These are phyloP conservation scores for Porites australiensis DNA, from an alignment of 64 coral and sea anemone genomes.

Conservation along the genomic window DNA sequence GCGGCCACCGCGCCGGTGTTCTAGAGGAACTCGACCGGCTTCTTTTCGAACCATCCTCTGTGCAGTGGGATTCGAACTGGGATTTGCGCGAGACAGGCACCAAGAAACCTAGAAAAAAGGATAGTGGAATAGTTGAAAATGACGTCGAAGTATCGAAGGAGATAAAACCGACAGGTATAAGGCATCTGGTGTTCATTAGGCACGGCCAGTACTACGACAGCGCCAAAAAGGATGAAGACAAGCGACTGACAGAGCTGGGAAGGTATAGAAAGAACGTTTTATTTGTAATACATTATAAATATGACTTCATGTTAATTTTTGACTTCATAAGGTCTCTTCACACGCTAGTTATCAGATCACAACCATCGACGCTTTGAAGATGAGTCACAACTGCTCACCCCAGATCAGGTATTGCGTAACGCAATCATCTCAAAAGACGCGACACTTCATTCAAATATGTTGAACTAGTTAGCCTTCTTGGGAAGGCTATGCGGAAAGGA, in stretches of 20 bases:
- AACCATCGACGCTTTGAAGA: too few species aligned
- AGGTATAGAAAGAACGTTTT: conserved; percentile 63
- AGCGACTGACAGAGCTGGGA: conserved; percentile 83
- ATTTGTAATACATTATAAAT: background rate
- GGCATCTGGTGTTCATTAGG: conserved; percentile 86
- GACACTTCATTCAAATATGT: too few species aligned
- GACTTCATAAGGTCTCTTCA: background rate
- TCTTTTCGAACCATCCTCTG: conserved; percentile 61
- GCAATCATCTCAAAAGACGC: too few species aligned
- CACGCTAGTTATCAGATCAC: too few species aligned
- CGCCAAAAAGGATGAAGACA: conserved; percentile 69
- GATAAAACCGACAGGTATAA: conserved; percentile 80
- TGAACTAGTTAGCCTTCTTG: too few species aligned
- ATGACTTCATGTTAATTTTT: background rate
- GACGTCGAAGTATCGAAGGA: conserved; percentile 35
- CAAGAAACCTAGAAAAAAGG: conserved; percentile 41
- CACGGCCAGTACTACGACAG: conserved; percentile 88
- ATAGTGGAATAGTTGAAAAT: background rate
- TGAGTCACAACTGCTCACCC: too few species aligned
- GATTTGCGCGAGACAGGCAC: conserved; percentile 74
- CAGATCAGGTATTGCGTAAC: too few species aligned
- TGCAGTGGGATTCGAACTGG: conserved; percentile 92
- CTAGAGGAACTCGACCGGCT: conserved; percentile 27
- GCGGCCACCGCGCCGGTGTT: background rate
- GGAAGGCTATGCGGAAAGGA: too few species aligned